These are phyloP conservation scores for Fulmarus glacialis DNA, from an alignment of 2,113 vertebrate genomes.

Conservation along the genomic window DNA sequence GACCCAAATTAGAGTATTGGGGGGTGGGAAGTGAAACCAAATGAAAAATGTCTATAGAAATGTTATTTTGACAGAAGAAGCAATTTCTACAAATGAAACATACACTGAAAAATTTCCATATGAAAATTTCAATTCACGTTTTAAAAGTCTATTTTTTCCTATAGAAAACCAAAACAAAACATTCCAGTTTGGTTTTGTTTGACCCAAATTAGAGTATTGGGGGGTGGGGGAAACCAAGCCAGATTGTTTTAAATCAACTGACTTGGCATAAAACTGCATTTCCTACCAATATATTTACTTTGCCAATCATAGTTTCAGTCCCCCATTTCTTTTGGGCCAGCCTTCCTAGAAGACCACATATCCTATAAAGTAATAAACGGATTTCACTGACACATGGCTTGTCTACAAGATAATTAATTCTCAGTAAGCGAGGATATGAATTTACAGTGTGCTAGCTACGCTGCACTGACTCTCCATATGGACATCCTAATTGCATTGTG, in stretches of 20 bases:
- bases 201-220: neutral
- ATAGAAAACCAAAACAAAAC: neutral
- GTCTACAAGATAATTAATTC: constrained; percentile 67
- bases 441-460: constrained; percentile 32
- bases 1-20: neutral
- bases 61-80: neutral
- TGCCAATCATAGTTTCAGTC: constrained; percentile 31
- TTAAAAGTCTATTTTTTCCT: neutral
- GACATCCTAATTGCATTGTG: constrained; percentile 63
- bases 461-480: constrained; percentile 62
- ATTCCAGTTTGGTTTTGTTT: constrained; percentile 2
- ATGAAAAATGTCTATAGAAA: neutral
- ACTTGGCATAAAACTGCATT: constrained; percentile 38
- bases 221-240: constrained; percentile 11
- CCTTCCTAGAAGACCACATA: constrained; percentile 24
- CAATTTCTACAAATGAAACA: neutral
- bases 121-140: neutral
- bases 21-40: neutral
- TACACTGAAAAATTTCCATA: neutral
- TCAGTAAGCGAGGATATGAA: constrained; percentile 40
- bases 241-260: constrained; percentile 51
- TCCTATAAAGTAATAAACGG: neutral
- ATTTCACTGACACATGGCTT: constrained; percentile 62
- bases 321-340: constrained; percentile 39
- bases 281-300: neutral